These are phyloP conservation scores for Xenotilapia leptura DNA, from an alignment of 2,113 vertebrate species.

Conservation along the genomic window DNA sequence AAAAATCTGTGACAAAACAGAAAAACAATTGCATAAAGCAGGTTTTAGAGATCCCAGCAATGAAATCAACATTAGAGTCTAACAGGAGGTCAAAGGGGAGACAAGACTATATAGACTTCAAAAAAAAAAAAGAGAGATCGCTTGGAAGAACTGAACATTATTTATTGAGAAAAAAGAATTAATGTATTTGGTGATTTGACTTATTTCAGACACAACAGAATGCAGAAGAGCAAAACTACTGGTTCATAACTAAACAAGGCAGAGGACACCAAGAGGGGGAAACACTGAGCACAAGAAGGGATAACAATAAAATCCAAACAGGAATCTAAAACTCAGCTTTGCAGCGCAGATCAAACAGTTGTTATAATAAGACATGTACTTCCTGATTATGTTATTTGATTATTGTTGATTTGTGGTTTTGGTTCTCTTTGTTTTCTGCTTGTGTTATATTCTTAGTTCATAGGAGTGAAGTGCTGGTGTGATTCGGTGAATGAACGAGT, in stretches of 20 bases:
- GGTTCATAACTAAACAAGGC: not conserved
- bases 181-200: not conserved
- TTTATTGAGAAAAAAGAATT: not conserved
- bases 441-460: not conserved
- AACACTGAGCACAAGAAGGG: not conserved
- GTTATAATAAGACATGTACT: not conserved
- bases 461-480: not conserved
- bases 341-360: not conserved
- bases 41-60: not conserved
- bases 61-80: not conserved
- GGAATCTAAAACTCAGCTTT: not conserved
- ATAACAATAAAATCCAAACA: not conserved
- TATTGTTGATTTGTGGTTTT: not conserved
- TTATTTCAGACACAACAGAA: not conserved
- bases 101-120: not conserved
- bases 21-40: not conserved
- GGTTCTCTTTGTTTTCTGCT: not conserved
- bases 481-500: too few species aligned
- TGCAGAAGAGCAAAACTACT: not conserved
- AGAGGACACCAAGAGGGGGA: not conserved
- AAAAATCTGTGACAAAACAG: not conserved
- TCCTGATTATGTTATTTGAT: not conserved
- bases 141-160: not conserved
- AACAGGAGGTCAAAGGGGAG: not conserved
- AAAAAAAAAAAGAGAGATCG: fast-evolving